These are phyloP conservation scores for Cecidostiba fungosa DNA, from an alignment of 2,888 invertebrate species.

Conservation along the genomic window DNA sequence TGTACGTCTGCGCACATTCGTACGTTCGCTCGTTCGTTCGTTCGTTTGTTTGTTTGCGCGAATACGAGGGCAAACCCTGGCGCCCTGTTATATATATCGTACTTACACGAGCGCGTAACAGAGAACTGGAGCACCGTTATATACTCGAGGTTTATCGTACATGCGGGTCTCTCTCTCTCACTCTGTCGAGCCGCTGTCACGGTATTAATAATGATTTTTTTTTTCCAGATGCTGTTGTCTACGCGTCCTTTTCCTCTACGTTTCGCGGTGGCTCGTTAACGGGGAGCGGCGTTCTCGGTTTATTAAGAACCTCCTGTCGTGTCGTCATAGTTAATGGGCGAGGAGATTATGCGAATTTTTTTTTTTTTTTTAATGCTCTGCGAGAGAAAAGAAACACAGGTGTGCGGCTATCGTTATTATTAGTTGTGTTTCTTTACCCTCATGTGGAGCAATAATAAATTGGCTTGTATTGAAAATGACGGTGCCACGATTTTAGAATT, in stretches of 20 bases:
- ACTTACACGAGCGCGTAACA: background rate
- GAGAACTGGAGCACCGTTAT: constrained; percentile 52
- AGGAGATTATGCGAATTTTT: constrained; percentile 22
- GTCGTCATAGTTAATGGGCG: constrained; percentile 33
- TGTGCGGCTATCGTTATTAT: background rate
- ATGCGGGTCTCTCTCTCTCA: constrained; percentile 19
- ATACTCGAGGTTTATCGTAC: constrained; percentile 2
- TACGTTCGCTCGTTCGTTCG: constrained; percentile 10
- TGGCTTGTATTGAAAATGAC: too few relatives aligned
- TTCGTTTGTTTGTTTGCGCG: constrained; percentile 22
- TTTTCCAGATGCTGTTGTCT: background rate
- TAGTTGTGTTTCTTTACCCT: background rate
- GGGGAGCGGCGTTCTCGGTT: background rate
- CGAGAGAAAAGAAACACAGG: background rate
- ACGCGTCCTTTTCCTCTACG: background rate
- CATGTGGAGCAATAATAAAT: background rate
- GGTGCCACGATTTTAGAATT: too few relatives aligned
- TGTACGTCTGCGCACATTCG: background rate
- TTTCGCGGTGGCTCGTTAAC: constrained; percentile 24
- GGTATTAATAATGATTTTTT: constrained; percentile 49
- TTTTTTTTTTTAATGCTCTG: background rate
- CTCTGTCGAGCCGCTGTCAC: background rate
- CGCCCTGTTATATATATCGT: constrained; percentile 26
- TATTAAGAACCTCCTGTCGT: background rate
- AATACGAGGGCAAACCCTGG: background rate